Evolutionary conservation across 2,797 vertebrate genomes (phyloP).

Genomic region (Tamandua tetradactyla): DNA sequence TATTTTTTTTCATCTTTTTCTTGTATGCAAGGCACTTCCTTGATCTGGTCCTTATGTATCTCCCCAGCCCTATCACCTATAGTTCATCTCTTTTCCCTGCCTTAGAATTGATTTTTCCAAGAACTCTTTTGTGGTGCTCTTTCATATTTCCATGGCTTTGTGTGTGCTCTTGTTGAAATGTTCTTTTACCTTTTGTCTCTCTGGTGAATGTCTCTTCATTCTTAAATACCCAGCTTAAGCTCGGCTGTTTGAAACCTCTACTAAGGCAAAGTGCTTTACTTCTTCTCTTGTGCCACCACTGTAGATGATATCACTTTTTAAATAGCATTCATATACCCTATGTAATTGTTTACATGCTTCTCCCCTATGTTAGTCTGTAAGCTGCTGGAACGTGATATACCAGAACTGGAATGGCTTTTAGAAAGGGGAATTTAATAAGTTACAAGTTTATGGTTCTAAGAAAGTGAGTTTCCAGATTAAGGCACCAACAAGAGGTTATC

Average conservation of each 20-base stretch:
- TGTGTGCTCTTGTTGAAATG: neutral
- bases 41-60: neutral
- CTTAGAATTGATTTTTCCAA: neutral
- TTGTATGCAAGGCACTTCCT: neutral
- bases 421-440: too few relatives aligned
- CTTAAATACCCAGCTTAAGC: neutral
- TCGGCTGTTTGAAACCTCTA: neutral
- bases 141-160: neutral
- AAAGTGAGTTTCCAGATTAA: too few relatives aligned
- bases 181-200: neutral
- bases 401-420: too few relatives aligned
- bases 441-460: too few relatives aligned
- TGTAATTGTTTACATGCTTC: neutral
- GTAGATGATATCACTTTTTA: neutral
- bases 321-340: neutral
- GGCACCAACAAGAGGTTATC: too few relatives aligned
- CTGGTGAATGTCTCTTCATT: neutral
- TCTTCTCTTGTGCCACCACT: neutral
- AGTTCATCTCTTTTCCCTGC: neutral
- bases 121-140: neutral
- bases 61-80: neutral
- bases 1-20: neutral
- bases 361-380: too few relatives aligned
- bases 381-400: too few relatives aligned
- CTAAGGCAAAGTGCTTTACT: neutral